These are phyloP conservation scores for Lordiphosa stackelbergi DNA, from an alignment of 1,140 invertebrate species.

Conservation along the genomic window DNA sequence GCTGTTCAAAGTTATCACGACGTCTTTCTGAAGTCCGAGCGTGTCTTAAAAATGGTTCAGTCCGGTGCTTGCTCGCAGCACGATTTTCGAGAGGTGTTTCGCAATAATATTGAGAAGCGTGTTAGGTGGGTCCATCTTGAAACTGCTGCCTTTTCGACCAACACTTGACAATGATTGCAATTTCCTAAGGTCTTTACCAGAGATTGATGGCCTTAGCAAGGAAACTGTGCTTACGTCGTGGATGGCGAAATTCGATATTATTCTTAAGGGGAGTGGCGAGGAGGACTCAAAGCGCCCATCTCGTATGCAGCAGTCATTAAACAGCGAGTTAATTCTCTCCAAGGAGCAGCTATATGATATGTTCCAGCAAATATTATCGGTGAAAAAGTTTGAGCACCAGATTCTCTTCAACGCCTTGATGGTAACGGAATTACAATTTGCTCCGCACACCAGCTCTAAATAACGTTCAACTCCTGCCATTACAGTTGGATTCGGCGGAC, in stretches of 20 bases:
- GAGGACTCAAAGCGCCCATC: constrained; percentile 92
- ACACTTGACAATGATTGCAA: constrained; percentile 2
- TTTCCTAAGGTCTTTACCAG: constrained; percentile 90
- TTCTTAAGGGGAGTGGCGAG: constrained; percentile 93
- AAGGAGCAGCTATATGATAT: constrained; percentile 99
- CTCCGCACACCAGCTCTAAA: background rate
- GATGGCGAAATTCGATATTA: constrained; percentile 99
- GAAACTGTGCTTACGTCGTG: constrained; percentile 99
- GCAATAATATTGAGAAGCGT: constrained; percentile 97
- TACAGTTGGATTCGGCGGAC: constrained; percentile 97
- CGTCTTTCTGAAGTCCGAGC: constrained; percentile 97
- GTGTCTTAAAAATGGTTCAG: constrained; percentile 96
- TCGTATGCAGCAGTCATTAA: constrained; percentile 91
- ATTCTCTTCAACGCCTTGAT: constrained; percentile 98
- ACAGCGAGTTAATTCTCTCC: constrained; percentile 93
- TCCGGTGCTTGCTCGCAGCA: constrained; percentile 98
- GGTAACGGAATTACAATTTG: constrained; percentile 79
- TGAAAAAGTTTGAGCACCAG: constrained; percentile 99
- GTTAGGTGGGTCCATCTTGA: constrained; percentile 82
- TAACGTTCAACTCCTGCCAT: constrained; percentile 36
- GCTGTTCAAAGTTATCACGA: constrained; percentile 98
- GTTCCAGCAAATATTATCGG: constrained; percentile 98
- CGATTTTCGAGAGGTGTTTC: constrained; percentile 99
- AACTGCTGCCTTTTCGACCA: background rate
- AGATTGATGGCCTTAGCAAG: constrained; percentile 99